Evolutionary conservation across 2,888 invertebrate genomes (phyloP).

Genomic region (Catonia carolina): DNA sequence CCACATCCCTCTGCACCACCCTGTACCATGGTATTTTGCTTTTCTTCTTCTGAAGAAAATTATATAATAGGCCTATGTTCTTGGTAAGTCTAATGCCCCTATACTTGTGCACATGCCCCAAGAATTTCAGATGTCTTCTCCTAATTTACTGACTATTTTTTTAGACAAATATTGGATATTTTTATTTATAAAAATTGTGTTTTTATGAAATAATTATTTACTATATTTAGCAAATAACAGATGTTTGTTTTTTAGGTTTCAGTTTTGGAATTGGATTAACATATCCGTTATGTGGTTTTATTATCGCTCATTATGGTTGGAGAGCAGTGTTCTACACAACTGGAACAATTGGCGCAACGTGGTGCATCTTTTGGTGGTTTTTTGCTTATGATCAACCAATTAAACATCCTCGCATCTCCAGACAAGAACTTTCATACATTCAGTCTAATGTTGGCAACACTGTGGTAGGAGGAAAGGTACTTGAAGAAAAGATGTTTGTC

Average conservation of each 20-base stretch:
- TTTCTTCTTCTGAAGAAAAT: no score
- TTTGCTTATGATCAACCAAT: constrained; percentile 62
- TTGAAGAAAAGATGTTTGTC: neutral
- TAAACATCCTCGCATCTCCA: constrained; percentile 59
- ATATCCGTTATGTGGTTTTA: constrained; percentile 61
- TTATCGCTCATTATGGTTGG: constrained; percentile 63
- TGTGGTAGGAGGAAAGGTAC: constrained; percentile 47
- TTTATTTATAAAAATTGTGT: no score
- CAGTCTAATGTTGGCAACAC: constrained; percentile 52
- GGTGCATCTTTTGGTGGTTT: constrained; percentile 63
- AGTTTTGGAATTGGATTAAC: constrained; percentile 67
- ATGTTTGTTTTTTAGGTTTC: constrained; percentile 54
- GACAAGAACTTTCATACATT: constrained; percentile 58
- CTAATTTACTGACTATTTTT: no score
- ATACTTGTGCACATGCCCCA: no score
- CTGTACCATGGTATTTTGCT: no score
- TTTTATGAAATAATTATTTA: no score
- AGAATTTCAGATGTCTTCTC: no score
- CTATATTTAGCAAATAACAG: no score
- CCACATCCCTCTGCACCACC: no score
- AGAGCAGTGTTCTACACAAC: constrained; percentile 62
- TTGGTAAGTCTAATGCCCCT: no score
- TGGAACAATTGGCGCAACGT: constrained; percentile 54
- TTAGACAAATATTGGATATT: no score
- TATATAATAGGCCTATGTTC: no score